These are phyloP conservation scores for Pyrocephalus nanus DNA, from an alignment of 2,797 vertebrate species.

Conservation along the genomic window DNA sequence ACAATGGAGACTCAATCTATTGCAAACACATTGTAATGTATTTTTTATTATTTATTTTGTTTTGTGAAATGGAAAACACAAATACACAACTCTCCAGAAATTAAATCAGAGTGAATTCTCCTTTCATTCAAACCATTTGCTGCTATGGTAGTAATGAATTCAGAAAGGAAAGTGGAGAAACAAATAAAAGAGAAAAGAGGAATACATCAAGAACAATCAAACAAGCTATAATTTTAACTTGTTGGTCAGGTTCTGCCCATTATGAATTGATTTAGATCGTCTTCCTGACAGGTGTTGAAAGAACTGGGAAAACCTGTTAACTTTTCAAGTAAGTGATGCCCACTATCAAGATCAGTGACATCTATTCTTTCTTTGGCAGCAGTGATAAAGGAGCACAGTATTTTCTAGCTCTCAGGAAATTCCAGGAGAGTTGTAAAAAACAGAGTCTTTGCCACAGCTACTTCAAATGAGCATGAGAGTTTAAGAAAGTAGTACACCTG, in stretches of 20 bases:
- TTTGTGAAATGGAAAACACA: not conserved
- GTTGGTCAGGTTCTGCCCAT: not conserved
- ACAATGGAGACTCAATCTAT: not conserved
- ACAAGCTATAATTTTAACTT: not conserved
- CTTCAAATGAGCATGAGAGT: not conserved
- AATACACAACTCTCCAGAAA: not conserved
- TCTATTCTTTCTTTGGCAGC: slow-evolving; percentile 6
- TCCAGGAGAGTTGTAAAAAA: not conserved
- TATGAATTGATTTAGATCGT: not conserved
- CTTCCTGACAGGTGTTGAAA: not conserved
- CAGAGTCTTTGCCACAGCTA: not conserved
- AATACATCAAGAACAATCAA: not conserved
- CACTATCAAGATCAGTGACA: slow-evolving; percentile 26
- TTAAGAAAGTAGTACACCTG: not conserved
- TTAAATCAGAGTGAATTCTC: not conserved
- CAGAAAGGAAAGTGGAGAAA: not conserved
- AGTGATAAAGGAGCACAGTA: not conserved
- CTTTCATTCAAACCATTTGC: slow-evolving; percentile 11
- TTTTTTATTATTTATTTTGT: slow-evolving; percentile 13
- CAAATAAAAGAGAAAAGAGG: not conserved
- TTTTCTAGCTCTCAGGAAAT: not conserved
- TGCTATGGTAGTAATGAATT: not conserved
- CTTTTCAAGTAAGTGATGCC: not conserved
- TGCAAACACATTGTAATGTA: not conserved
- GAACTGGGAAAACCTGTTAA: slow-evolving; percentile 2